Conservation (phyloP, 2,888 invertebrate species). For the Cataglyphis cursor region DNA sequence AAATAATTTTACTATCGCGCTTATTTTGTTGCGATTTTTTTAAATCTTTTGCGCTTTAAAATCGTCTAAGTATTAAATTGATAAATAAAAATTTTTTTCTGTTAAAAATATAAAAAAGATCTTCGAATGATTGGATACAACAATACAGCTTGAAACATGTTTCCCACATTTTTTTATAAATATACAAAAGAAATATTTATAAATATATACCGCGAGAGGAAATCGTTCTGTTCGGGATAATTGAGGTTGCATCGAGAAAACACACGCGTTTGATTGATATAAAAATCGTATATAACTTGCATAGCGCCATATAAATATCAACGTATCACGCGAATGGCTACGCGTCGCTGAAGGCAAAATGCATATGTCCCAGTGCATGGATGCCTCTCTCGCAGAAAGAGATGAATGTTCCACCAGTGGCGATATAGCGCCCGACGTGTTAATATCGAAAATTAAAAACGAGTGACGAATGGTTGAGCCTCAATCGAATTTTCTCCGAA, state of each 20-base stretch:
- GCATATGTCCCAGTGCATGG: neutral
- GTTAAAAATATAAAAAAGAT: neutral
- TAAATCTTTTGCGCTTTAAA: neutral
- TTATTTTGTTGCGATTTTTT: constrained; percentile 7
- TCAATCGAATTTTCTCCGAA: constrained; percentile 25
- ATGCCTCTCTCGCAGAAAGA: neutral
- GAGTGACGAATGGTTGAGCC: constrained; percentile 5
- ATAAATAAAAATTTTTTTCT: neutral
- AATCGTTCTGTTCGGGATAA: neutral
- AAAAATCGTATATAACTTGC: neutral
- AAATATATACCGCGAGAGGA: constrained; percentile 6
- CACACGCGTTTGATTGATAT: constrained; percentile 14
- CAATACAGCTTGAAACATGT: no score
- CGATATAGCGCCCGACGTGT: constrained; percentile 19
- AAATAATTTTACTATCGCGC: neutral
- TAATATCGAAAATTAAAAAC: constrained; percentile 32
- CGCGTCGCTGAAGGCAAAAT: constrained; percentile 9
- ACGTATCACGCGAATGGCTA: neutral
- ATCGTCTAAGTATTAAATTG: no score
- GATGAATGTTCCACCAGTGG: constrained; percentile 10
- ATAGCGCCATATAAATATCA: constrained; percentile 18
- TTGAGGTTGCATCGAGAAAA: neutral
- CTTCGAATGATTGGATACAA: neutral
- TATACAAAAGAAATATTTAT: neutral
- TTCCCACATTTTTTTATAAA: neutral